A percentile compares a stretch with the other conserved stretches of the same genome.
Conservation (phyloP, 1,140 invertebrate genomes). For the Eufriesea mexicana region DNA sequence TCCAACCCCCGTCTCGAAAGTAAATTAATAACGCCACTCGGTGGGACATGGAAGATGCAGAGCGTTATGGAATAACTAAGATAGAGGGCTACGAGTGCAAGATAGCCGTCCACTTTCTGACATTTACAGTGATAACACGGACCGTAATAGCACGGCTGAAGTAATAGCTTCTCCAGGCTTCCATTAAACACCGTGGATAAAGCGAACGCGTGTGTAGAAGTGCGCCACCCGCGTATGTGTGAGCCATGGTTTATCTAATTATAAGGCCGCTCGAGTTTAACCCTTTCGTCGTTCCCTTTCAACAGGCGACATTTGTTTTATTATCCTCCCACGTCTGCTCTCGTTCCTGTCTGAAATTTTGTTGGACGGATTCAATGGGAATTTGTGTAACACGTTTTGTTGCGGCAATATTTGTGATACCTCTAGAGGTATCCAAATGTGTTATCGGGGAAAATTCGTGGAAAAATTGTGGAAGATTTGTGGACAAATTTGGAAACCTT, state of each 20-base stretch:
- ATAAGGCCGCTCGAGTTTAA: constrained; percentile 24
- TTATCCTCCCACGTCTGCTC: neutral
- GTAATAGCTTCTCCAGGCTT: constrained; percentile 43
- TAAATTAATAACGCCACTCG: neutral
- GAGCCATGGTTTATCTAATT: constrained; percentile 35
- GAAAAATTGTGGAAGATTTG: too few species aligned
- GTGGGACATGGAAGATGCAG: neutral
- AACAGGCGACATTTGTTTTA: neutral
- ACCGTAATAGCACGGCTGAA: constrained; percentile 1
- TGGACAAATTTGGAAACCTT: too few species aligned
- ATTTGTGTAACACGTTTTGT: too few species aligned
- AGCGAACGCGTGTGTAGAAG: neutral
- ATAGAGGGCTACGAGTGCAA: neutral
- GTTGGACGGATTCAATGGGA: too few species aligned
- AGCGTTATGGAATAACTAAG: neutral
- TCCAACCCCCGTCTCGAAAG: neutral
- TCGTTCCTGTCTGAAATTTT: neutral
- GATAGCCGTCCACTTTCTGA: constrained; percentile 27
- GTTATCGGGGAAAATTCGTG: too few species aligned
- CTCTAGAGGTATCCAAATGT: too few species aligned
- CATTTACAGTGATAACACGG: constrained; percentile 41
- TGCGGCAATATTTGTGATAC: too few species aligned
- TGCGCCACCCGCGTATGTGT: neutral
- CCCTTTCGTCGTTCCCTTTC: constrained; percentile 5
- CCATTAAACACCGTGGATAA: constrained; percentile 35